Evolutionary conservation across 2,888 invertebrate genomes (phyloP).

Genomic region (Homarus gammarus): DNA sequence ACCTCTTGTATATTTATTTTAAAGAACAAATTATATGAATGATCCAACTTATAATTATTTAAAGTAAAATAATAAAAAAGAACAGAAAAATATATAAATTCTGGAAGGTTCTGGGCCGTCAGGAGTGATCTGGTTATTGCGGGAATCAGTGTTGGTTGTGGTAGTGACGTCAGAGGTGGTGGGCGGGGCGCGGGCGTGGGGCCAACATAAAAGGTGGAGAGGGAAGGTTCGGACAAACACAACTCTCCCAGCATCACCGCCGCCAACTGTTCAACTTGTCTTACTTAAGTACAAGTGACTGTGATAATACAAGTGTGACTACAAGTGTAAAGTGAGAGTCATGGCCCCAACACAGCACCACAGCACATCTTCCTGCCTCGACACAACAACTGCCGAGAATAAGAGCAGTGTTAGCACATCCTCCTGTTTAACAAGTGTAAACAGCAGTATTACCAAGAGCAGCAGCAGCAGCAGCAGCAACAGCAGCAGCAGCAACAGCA

Average conservation of each 20-base stretch:
- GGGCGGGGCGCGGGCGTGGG: not conserved
- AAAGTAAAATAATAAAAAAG: no score
- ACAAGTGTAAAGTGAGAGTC: not conserved
- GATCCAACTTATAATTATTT: no score
- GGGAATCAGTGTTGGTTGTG: no score
- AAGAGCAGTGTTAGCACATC: no score
- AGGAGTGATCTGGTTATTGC: no score
- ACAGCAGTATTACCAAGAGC: not conserved
- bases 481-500: not conserved
- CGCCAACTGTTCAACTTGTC: no score
- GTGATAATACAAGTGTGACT: not conserved
- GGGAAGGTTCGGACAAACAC: not conserved
- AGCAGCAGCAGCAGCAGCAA: not conserved
- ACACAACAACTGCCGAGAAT: no score
- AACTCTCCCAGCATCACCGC: not conserved
- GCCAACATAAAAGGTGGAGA: not conserved
- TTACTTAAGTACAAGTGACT: not conserved
- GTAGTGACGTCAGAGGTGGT: not conserved
- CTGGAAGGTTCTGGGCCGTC: no score
- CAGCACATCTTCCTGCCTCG: not conserved
- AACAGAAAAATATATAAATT: no score
- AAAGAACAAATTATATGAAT: no score
- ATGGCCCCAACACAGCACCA: not conserved
- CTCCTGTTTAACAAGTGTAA: no score
- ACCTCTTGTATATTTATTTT: no score